phyloP scores from a whole-genome alignment of 2,797 vertebrate species.

The Borostomias antarcticus region DNA sequence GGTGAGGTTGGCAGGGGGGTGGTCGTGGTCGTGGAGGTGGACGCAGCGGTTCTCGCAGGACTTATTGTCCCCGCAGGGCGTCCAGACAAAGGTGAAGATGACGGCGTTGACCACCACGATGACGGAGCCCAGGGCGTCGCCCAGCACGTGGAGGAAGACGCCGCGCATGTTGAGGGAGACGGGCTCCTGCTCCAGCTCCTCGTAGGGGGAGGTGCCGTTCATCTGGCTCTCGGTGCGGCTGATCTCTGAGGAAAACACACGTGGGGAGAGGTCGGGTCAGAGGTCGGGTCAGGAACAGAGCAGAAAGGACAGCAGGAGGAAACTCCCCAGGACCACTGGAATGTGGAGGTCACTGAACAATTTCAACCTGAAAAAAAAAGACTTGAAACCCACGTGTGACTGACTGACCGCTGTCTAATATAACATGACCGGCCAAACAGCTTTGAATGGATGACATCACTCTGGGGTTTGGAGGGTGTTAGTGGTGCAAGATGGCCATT shows the following conservation, averaged over 20 bases:
- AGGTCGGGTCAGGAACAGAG: background rate
- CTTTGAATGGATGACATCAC: too few species aligned
- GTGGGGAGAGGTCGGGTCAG: constrained; percentile 5
- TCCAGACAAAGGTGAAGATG: constrained; percentile 90
- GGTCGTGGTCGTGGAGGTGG: constrained; percentile 75
- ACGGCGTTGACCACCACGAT: constrained; percentile 94
- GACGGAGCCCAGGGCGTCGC: constrained; percentile 95
- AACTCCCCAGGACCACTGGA: background rate
- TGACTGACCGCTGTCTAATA: too few species aligned
- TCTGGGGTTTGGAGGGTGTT: too few species aligned
- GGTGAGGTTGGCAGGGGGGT: constrained; percentile 75
- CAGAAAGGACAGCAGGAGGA: background rate
- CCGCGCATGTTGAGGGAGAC: constrained; percentile 95
- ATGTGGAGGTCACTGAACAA: too few species aligned
- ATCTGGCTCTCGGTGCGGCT: constrained; percentile 80
- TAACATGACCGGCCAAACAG: too few species aligned
- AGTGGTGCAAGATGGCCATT: too few species aligned
- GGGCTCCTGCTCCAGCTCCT: constrained; percentile 70
- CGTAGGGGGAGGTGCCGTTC: constrained; percentile 82
- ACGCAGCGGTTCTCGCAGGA: constrained; percentile 84
- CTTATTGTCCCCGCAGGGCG: constrained; percentile 75
- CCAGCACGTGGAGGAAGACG: constrained; percentile 96
- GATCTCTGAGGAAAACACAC: constrained; percentile 64
- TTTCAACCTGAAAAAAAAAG: too few species aligned
- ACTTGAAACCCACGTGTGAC: too few species aligned